Base-by-base conservation (phyloP, 2,113 vertebrate species). In the Cervus canadensis region DNA sequence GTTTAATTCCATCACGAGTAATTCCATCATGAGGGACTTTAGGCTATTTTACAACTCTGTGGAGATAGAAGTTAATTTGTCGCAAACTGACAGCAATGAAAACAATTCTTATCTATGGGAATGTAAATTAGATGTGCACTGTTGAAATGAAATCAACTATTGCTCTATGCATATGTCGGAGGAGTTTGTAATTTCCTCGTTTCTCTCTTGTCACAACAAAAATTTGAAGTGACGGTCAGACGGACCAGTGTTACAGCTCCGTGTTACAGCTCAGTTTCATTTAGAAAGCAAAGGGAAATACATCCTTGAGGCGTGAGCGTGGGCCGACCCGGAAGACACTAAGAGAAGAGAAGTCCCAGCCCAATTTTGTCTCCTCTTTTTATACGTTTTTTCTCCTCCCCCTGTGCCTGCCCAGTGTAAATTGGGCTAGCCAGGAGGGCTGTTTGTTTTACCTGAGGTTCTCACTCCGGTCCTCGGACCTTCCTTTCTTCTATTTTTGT, bases 261-360 rank as follows among this genome's bases (percentile, higher is more conserved):
- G 0, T 67, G 17, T 36, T 5, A 71, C 64, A 36, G 64, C n/a
- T 71, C 64, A 71, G n/a, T 71, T 36, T 71, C 17, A 9, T 71
- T 71, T 71, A 36, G 17, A 36, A 71, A 2, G 64, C 64, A 36
- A 71, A 21, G 4, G 64, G 36, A 71, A 71, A 71, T 21, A 4
- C 17, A 21, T 36, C n/a, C 17, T 71, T 9, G 0, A 10, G n/a
- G 64, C 0, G 0, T 11, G n/a, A 36, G n/a, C 1, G n/a, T 71
- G 64, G 64, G 17, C 9, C 8, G 21, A 36, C n/a, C 64, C 64
- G 36, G 36, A 71, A 36, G n/a, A 36, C n/a, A 71, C 17, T 36
- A 21, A 36, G 17, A 21, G 33, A 36, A 71, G 64, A 71, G 64
- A 71, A 36, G n/a, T 8, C n/a, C 64, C 17, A 10, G 64, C 17